Conservation (phyloP, 64 coral and sea anemone species). For the Stichodactyla mertensii region DNA sequence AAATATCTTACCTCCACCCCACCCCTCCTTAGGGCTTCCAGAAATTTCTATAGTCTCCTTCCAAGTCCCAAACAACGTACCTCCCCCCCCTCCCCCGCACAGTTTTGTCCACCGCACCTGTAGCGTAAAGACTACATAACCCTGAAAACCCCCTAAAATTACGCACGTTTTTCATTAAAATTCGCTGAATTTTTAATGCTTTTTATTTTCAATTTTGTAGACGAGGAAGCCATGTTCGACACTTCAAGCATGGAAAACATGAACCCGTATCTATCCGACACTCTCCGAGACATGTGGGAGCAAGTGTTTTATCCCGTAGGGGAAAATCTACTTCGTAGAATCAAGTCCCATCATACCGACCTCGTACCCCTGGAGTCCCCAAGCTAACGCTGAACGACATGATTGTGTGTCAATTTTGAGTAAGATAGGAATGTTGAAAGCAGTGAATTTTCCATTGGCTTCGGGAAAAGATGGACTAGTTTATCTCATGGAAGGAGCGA, state of each 20-base stretch:
- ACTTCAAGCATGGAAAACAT: constrained; percentile 30
- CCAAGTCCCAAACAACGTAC: no score
- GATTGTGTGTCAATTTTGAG: neutral
- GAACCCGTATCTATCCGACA: constrained; percentile 40
- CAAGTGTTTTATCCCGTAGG: constrained; percentile 75
- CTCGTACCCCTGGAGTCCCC: constrained; percentile 87
- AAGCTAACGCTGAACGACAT: constrained; percentile 31
- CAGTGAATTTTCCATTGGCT: no score
- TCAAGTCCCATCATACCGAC: constrained; percentile 88
- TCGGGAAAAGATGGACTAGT: no score
- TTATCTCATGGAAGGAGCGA: no score
- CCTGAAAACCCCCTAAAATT: no score
- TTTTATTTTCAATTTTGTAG: constrained; percentile 30
- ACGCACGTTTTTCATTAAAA: neutral
- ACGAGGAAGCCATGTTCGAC: constrained; percentile 82
- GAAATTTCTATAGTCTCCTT: no score
- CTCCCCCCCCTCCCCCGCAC: no score
- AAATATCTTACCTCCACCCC: no score
- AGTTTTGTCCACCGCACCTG: no score
- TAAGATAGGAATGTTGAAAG: neutral
- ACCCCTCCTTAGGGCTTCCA: no score
- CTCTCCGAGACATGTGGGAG: constrained; percentile 86
- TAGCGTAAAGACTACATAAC: no score
- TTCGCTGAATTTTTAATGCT: neutral
- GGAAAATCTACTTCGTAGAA: constrained; percentile 69